Evolutionary conservation across 2,113 vertebrate genomes (phyloP).

Genomic region (Aleadryas rufinucha): DNA sequence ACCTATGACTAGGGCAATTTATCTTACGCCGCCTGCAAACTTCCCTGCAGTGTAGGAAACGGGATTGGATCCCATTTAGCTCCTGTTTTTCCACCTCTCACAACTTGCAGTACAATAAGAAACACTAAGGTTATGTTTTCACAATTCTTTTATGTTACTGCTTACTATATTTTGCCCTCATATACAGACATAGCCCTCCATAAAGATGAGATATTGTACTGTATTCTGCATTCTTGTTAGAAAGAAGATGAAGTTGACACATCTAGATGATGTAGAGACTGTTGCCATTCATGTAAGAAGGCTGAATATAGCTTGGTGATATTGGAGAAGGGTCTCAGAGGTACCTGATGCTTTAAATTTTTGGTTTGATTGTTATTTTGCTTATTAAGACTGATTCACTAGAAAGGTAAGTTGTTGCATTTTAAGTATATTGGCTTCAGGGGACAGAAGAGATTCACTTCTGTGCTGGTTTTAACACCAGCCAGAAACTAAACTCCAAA

Average conservation of each 20-base stretch:
- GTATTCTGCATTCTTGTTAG: not conserved
- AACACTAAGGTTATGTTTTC: not conserved
- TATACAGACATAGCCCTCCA: not conserved
- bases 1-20: not conserved
- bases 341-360: not conserved
- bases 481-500: not conserved
- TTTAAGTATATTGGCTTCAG: not conserved
- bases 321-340: not conserved
- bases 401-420: not conserved
- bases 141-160: not conserved
- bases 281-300: not conserved
- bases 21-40: not conserved
- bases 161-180: not conserved
- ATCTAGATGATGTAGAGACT: not conserved
- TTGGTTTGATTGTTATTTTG: not conserved
- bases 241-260: not conserved
- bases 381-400: not conserved
- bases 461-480: not conserved
- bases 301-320: not conserved
- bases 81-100: not conserved
- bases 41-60: not conserved
- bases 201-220: not conserved
- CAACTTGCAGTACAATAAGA: not conserved
- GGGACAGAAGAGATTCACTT: not conserved
- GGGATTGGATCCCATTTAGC: not conserved